These are phyloP conservation scores for Petrocephalus schoutedeni DNA, from an alignment of 2,797 vertebrate genomes.

Conservation along the genomic window DNA sequence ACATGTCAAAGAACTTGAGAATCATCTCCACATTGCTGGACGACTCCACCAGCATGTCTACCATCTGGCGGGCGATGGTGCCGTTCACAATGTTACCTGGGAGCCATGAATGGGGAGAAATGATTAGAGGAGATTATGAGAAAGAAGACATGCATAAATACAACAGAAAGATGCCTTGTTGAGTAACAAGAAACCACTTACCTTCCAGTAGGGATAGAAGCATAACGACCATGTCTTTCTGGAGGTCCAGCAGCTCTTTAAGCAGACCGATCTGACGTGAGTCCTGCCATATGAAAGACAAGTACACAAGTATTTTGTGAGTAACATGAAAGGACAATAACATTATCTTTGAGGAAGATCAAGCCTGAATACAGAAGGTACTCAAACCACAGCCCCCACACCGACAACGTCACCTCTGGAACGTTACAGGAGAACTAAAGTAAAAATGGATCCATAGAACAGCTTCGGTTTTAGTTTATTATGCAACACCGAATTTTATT, in stretches of 20 bases:
- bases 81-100: constrained; percentile 91
- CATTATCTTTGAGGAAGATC: neutral
- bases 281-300: constrained; percentile 61
- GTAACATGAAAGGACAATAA: neutral
- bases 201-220: constrained; percentile 87
- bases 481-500: neutral
- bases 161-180: neutral
- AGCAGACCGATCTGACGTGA: constrained; percentile 88
- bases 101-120: constrained; percentile 6
- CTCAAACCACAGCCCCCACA: neutral
- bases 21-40: constrained; percentile 98
- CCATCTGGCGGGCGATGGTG: constrained; percentile 92
- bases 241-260: constrained; percentile 88
- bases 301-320: neutral
- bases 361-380: neutral
- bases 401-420: neutral
- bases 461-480: neutral
- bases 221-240: constrained; percentile 99
- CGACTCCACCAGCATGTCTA: constrained; percentile 97
- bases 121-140: neutral
- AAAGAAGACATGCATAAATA: neutral
- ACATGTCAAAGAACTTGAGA: constrained; percentile 98
- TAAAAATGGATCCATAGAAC: no score
- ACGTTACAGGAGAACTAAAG: neutral
- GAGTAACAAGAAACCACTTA: constrained; percentile 37